Evolutionary conservation across 2,113 vertebrate species (phyloP).

Genomic region (Phalacrocorax aristotelis): DNA sequence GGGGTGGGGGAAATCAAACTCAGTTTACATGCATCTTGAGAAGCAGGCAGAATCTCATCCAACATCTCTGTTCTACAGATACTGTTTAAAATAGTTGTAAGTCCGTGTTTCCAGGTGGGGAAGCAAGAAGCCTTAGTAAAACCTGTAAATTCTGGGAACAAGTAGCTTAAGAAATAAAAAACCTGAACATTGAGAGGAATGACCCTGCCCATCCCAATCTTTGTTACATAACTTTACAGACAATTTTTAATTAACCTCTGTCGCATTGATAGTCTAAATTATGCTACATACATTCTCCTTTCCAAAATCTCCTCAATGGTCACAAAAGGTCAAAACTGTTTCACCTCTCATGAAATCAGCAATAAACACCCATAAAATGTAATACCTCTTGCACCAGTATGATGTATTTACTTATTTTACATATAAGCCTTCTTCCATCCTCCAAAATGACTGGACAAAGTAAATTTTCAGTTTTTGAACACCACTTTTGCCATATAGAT

Average conservation of each 20-base stretch:
- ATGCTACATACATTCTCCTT: not conserved
- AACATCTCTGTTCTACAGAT: not conserved
- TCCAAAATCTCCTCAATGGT: not conserved
- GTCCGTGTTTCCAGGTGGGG: not conserved
- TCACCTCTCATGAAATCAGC: conserved; percentile 22
- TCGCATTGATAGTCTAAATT: not conserved
- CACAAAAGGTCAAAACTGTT: conserved; percentile 25
- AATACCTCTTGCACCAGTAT: conserved; percentile 7
- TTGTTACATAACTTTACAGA: not conserved
- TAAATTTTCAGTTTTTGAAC: not conserved
- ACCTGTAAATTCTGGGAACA: not conserved
- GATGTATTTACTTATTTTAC: not conserved
- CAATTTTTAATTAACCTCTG: not conserved
- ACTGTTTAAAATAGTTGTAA: not conserved
- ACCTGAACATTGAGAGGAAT: not conserved
- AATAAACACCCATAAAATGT: conserved; percentile 46
- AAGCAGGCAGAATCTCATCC: not conserved
- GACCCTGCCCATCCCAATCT: not conserved
- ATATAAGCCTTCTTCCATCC: not conserved
- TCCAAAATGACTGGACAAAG: not conserved
- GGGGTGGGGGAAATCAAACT: not conserved
- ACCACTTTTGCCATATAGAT: not conserved
- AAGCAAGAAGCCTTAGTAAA: not conserved
- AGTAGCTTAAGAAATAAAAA: not conserved
- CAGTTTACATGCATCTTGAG: not conserved